Conservation (phyloP, 2,888 invertebrate genomes). For the Drosophila atripex region DNA sequence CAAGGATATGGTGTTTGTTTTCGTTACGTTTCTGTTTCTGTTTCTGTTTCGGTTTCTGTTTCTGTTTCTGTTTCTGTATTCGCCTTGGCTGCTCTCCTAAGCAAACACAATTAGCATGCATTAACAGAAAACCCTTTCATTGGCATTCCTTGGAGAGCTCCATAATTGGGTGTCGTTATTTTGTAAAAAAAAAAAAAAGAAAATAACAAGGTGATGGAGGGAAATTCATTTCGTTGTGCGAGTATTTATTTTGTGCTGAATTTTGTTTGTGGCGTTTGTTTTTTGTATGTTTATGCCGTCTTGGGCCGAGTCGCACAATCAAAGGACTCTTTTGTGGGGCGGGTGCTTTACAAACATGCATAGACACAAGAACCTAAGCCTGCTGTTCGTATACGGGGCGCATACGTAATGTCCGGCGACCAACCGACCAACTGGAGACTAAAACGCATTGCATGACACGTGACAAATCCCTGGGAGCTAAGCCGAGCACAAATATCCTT, state of each 20-base stretch:
- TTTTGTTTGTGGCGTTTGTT: slow-evolving; percentile 17
- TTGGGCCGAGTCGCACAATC: slow-evolving; percentile 14
- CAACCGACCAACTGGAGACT: neutral
- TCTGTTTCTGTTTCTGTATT: slow-evolving; percentile 13
- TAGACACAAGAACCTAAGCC: neutral
- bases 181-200: neutral
- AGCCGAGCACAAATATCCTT: slow-evolving; percentile 16
- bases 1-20: slow-evolving; percentile 19
- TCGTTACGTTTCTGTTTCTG: slow-evolving; percentile 24
- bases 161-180: slow-evolving; percentile 22
- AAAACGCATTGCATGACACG: slow-evolving; percentile 28
- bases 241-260: slow-evolving; percentile 30
- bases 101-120: slow-evolving; percentile 73
- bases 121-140: slow-evolving; percentile 46
- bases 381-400: neutral
- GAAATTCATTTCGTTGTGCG: slow-evolving; percentile 21
- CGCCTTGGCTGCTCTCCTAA: slow-evolving; percentile 52
- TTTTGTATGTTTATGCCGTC: slow-evolving; percentile 22
- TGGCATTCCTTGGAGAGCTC: slow-evolving; percentile 25
- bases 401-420: neutral
- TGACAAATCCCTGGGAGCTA: slow-evolving; percentile 26
- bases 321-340: slow-evolving; percentile 2
- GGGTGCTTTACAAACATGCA: slow-evolving; percentile 11
- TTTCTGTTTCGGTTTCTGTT: too few relatives aligned
- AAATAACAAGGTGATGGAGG: slow-evolving; percentile 24